Evolutionary conservation across 1,140 invertebrate genomes (phyloP).

Genomic region (Littorina saxatilis): DNA sequence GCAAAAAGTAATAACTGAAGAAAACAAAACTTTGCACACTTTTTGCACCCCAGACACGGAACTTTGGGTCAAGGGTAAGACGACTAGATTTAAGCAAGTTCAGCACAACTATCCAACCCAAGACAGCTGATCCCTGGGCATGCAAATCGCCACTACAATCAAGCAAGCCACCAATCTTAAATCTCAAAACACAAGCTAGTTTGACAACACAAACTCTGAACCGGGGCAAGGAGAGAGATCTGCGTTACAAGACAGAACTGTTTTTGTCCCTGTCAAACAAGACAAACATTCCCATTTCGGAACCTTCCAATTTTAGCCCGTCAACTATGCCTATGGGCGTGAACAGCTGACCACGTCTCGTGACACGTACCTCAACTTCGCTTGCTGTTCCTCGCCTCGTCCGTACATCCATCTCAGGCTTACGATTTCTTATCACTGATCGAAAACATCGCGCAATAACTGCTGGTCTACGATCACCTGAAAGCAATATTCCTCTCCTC

Average conservation of each 20-base stretch:
- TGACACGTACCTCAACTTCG: conserved; percentile 29
- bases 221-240: too few species aligned
- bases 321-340: conserved; percentile 26
- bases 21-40: background rate
- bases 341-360: background rate
- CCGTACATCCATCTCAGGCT: conserved; percentile 26
- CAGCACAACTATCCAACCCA: background rate
- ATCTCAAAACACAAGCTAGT: too few species aligned
- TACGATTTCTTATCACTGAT: background rate
- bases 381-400: conserved; percentile 5
- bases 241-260: background rate
- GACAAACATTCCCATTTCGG: conserved; percentile 36
- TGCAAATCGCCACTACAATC: background rate
- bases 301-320: conserved; percentile 34
- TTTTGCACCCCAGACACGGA: background rate
- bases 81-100: conserved; percentile 1
- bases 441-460: conserved; percentile 28
- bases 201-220: too few species aligned
- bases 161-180: background rate
- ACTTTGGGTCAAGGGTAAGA: conserved; percentile 19
- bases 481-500: conserved; percentile 29
- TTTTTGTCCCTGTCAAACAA: conserved; percentile 24
- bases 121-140: too few species aligned
- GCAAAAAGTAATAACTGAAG: background rate
- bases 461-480: conserved; percentile 33